These are phyloP conservation scores for Oreohelix idahoensis DNA, from an alignment of 1,140 invertebrate species.

Conservation along the genomic window DNA sequence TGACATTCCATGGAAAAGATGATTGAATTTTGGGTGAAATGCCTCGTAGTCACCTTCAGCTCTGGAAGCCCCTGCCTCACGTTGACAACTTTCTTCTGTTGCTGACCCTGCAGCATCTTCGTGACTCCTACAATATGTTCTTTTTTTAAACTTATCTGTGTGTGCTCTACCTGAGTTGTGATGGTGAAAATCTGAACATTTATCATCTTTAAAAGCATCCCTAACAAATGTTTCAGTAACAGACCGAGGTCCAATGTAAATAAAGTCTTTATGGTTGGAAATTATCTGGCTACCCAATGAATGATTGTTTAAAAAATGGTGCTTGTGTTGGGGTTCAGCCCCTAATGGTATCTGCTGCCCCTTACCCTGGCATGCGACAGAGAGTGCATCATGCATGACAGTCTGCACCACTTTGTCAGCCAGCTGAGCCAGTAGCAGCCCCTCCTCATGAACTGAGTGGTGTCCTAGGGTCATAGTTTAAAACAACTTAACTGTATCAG, in stretches of 20 bases:
- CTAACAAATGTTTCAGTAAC: background rate
- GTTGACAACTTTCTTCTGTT: background rate
- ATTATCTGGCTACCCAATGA: slow-evolving; percentile 29
- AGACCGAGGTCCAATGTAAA: background rate
- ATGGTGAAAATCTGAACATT: slow-evolving; percentile 4
- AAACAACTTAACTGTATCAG: background rate
- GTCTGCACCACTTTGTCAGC: slow-evolving; percentile 40
- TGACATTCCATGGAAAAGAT: background rate
- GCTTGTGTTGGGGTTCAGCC: slow-evolving; percentile 16
- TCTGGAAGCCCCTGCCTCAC: background rate
- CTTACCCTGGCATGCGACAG: slow-evolving; percentile 37
- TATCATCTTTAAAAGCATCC: background rate
- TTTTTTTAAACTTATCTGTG: background rate
- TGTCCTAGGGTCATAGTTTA: slow-evolving; percentile 16
- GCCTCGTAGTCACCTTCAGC: slow-evolving; percentile 21
- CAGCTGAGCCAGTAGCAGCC: slow-evolving; percentile 36
- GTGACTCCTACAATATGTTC: background rate
- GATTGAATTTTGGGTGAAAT: slow-evolving; percentile 36
- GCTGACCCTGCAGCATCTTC: slow-evolving; percentile 10
- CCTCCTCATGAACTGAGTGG: slow-evolving; percentile 17
- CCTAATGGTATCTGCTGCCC: slow-evolving; percentile 37
- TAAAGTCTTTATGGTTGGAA: background rate
- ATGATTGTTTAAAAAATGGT: background rate
- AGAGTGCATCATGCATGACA: slow-evolving; percentile 34
- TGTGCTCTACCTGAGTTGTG: background rate